These are phyloP conservation scores for Phoxinus phoxinus DNA, from an alignment of 2,113 vertebrate genomes.

Conservation along the genomic window DNA sequence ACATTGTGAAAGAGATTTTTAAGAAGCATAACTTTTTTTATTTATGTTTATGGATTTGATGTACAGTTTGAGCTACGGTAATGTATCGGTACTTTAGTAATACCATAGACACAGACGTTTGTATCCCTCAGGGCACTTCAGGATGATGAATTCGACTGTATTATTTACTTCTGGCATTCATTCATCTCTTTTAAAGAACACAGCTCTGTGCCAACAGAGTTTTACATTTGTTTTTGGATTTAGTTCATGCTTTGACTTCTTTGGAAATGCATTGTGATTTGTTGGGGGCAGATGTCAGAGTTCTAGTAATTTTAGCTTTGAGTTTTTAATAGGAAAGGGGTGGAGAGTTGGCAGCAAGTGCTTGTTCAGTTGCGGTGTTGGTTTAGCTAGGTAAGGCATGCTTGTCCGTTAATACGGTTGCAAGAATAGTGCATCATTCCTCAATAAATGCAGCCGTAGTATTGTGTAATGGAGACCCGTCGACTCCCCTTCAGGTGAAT, in stretches of 20 bases:
- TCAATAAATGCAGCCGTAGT: background rate
- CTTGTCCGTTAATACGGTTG: background rate
- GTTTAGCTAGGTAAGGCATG: background rate
- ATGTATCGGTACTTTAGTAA: background rate
- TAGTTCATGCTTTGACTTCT: background rate
- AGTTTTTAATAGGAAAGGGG: background rate
- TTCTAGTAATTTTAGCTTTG: background rate
- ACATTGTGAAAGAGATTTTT: background rate
- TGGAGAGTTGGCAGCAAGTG: background rate
- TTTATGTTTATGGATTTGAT: background rate
- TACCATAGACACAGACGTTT: background rate
- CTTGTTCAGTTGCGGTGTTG: slow-evolving; percentile 21
- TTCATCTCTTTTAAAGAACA: background rate
- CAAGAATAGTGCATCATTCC: background rate
- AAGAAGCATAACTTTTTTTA: background rate
- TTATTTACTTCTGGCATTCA: background rate
- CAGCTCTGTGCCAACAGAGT: background rate
- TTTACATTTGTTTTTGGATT: slow-evolving; percentile 15
- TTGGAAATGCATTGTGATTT: background rate
- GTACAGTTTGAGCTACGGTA: background rate
- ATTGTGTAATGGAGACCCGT: background rate
- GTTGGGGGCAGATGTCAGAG: background rate
- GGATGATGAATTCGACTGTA: background rate
- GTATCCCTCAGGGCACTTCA: background rate
- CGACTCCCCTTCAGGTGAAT: background rate